These are phyloP conservation scores for Atherinomorus stipes DNA, from an alignment of 2,113 vertebrate genomes.

Conservation along the genomic window DNA sequence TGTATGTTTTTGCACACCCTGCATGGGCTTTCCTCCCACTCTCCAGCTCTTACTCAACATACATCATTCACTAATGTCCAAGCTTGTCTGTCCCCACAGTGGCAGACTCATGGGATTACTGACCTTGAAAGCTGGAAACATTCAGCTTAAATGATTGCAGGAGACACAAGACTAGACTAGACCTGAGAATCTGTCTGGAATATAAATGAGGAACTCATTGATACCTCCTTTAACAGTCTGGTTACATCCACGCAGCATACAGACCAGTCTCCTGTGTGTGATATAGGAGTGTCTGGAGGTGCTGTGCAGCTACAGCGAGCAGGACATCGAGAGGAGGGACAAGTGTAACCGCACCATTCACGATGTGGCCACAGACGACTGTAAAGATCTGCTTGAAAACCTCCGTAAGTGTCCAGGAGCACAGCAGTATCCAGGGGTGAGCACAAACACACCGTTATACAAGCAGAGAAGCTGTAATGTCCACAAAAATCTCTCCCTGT, in stretches of 20 bases:
- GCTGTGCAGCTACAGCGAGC: constrained; percentile 90
- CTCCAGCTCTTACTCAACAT: not conserved
- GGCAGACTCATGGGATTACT: constrained; percentile 10
- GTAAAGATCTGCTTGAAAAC: constrained; percentile 96
- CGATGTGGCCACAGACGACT: constrained; percentile 96
- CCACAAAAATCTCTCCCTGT: constrained; percentile 5
- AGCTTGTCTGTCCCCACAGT: constrained; percentile 1
- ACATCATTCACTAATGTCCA: constrained; percentile 8
- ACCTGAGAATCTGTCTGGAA: constrained; percentile 24
- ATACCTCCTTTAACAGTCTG: not conserved
- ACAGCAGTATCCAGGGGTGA: not conserved
- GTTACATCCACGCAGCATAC: not conserved
- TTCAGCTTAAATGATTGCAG: constrained; percentile 7
- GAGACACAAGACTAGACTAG: constrained; percentile 20
- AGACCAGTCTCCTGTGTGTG: constrained; percentile 30
- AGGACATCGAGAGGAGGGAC: constrained; percentile 92
- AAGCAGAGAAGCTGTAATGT: not conserved
- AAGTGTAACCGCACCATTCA: constrained; percentile 92
- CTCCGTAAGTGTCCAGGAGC: constrained; percentile 84
- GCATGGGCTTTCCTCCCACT: not conserved
- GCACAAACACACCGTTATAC: not conserved
- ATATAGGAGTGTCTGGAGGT: constrained; percentile 94
- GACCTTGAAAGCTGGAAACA: constrained; percentile 29
- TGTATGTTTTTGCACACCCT: not conserved
- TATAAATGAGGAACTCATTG: constrained; percentile 19